Base-by-base conservation (phyloP, 2,888 invertebrate genomes). In the Neelides folsomi region DNA sequence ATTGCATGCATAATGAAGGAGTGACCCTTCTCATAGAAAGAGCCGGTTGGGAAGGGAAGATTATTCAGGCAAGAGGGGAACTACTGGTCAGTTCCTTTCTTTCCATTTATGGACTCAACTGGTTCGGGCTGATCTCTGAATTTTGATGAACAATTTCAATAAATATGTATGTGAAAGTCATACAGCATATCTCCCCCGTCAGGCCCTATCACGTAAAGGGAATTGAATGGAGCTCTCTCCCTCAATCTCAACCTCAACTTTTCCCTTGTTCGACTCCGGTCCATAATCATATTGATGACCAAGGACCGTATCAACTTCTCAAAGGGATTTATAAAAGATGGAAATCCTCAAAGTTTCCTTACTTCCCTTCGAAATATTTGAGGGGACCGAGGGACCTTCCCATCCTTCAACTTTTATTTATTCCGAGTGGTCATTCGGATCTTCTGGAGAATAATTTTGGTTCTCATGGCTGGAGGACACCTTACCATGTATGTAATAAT, bases 111-210 rank as follows among this genome's bases (percentile, higher is more conserved):
- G 15, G 13, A 39, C 13, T 39, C 39, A 18, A 16, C 27, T 7
- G 18, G 47, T n/a, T 36, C 19, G 37, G 34, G 39, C 40, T 42
- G 39, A 46, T 51, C 48, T 52, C 52, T 56, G 53, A 56, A 56
- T 56, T 56, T 51, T 53, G 56, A 56, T 54, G 53, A 53, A 50
- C 40, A 51, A 37, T 51, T 51, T 54, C 42, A 51, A 56, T 51
- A 42, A 49, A 49, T 43, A 36, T 48, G 34, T 16, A 20, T 27
- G 38, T 20, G 10, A 51, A 38, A 13, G 39, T 19, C 5, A 35
- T 34, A 36, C 44, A 20, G 19, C 15, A 10, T 8, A 27, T 44
- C 20, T 20, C 18, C 44, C 15, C 18, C n/a, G 19, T 39, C 40
- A 43, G 35, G 12, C 49, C 49, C 35, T 49, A 35, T 45, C 45